Percentiles rank a stretch among this genome's conserved stretches.
These are phyloP conservation scores for Champsocephalus esox DNA, from an alignment of 2,797 vertebrate species.

Conservation along the genomic window DNA sequence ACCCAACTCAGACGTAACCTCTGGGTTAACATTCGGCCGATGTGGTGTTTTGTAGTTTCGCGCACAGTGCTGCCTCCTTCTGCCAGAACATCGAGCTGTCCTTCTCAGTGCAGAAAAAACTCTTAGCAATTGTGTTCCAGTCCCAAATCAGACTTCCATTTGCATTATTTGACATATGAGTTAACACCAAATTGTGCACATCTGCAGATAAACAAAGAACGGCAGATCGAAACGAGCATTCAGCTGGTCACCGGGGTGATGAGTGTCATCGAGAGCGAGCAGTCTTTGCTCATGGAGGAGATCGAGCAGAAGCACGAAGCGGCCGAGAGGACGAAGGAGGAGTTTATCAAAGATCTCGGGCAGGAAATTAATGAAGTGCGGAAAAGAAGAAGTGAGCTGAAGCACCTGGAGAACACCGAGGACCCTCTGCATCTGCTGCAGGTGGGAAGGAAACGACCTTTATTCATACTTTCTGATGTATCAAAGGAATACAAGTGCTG, in stretches of 20 bases:
- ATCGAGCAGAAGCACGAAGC: slow-evolving; percentile 47
- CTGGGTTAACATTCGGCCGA: no score
- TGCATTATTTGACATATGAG: not conserved
- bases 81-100: no score
- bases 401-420: slow-evolving; percentile 45
- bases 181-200: not conserved
- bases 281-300: slow-evolving; percentile 40
- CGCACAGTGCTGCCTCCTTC: no score
- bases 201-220: slow-evolving; percentile 51
- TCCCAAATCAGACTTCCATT: not conserved
- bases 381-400: slow-evolving; percentile 50
- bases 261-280: slow-evolving; percentile 47
- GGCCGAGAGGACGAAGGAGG: not conserved
- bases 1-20: no score
- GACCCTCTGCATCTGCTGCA: slow-evolving; percentile 64
- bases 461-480: not conserved
- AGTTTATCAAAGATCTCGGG: slow-evolving; percentile 47
- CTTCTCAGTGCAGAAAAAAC: not conserved
- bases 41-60: no score
- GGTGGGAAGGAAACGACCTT: slow-evolving; percentile 19
- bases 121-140: not conserved
- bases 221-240: slow-evolving; percentile 33
- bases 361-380: slow-evolving; percentile 61
- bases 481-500: not conserved
- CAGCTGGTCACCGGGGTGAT: slow-evolving; percentile 29